phyloP scores from a whole-genome alignment of 2,888 invertebrate genomes.

The Acrobasis suavella region DNA sequence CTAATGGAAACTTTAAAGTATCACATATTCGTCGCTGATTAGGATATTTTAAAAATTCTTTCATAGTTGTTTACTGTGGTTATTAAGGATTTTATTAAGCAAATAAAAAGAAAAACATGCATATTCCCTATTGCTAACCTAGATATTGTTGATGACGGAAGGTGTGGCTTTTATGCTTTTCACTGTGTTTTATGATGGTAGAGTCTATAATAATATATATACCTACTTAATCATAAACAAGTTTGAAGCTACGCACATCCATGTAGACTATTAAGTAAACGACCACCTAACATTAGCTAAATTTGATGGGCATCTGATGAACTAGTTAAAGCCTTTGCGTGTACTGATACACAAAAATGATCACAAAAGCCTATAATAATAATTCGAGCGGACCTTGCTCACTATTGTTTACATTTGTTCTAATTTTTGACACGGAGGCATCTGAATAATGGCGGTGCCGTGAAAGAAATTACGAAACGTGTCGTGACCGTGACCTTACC shows the following conservation, averaged over 20 bases:
- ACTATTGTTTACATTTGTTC: slow-evolving; percentile 32
- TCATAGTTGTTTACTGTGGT: too few species aligned
- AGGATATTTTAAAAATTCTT: too few species aligned
- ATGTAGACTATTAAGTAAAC: too few species aligned
- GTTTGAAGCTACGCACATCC: too few species aligned
- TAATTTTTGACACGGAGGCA: slow-evolving; percentile 33
- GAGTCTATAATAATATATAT: too few species aligned
- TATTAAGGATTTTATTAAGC: too few species aligned
- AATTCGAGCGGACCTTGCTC: slow-evolving; percentile 12
- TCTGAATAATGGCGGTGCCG: slow-evolving; percentile 29
- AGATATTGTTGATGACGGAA: neutral
- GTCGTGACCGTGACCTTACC: slow-evolving; percentile 59
- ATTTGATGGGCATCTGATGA: neutral
- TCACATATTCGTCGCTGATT: too few species aligned
- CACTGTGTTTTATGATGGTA: too few species aligned
- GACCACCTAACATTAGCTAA: neutral
- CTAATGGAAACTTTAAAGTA: too few species aligned
- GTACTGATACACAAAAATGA: slow-evolving; percentile 6
- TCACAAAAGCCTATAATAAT: slow-evolving; percentile 16
- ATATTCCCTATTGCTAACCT: too few species aligned
- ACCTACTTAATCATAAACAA: too few species aligned
- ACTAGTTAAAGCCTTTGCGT: slow-evolving; percentile 5
- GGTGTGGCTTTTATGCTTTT: neutral
- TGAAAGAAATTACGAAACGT: slow-evolving; percentile 37
- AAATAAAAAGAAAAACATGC: too few species aligned